These are phyloP conservation scores for Steinernema feltiae DNA, from an alignment of 1,140 invertebrate species.

Conservation along the genomic window DNA sequence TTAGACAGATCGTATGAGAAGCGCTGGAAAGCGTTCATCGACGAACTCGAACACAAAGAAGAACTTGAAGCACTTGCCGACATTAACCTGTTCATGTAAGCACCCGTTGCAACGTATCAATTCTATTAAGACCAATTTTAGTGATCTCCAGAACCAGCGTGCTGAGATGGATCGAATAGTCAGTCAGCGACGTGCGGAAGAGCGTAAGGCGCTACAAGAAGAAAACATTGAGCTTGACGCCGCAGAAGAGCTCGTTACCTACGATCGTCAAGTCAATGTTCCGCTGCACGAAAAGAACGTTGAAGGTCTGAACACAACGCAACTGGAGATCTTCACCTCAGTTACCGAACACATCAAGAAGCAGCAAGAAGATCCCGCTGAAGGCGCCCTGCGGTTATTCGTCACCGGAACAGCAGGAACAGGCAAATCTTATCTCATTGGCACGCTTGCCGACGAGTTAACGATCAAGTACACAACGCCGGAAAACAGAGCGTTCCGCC, in stretches of 20 bases:
- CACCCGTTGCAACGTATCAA: too few species aligned
- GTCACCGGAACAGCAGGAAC: constrained; percentile 17
- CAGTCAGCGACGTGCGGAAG: not conserved
- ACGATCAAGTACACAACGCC: not conserved
- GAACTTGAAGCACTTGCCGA: not conserved
- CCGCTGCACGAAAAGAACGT: not conserved
- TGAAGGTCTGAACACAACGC: not conserved
- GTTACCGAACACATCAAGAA: not conserved
- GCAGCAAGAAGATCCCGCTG: not conserved
- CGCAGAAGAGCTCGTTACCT: not conserved
- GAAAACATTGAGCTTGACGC: not conserved
- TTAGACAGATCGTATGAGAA: not conserved
- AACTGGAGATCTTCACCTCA: not conserved
- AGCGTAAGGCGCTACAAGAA: not conserved
- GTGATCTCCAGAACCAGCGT: not conserved
- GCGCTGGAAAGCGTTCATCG: not conserved
- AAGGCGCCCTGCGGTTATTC: not conserved
- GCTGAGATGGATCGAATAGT: too few species aligned
- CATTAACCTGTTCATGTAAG: not conserved
- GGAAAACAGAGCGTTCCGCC: not conserved
- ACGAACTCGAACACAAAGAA: not conserved
- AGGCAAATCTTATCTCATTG: constrained; percentile 19
- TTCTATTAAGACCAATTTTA: not conserved
- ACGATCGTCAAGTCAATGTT: not conserved
- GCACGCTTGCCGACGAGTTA: not conserved